Base-by-base conservation (phyloP, 2,888 invertebrate genomes). In the Diaperis boleti region DNA sequence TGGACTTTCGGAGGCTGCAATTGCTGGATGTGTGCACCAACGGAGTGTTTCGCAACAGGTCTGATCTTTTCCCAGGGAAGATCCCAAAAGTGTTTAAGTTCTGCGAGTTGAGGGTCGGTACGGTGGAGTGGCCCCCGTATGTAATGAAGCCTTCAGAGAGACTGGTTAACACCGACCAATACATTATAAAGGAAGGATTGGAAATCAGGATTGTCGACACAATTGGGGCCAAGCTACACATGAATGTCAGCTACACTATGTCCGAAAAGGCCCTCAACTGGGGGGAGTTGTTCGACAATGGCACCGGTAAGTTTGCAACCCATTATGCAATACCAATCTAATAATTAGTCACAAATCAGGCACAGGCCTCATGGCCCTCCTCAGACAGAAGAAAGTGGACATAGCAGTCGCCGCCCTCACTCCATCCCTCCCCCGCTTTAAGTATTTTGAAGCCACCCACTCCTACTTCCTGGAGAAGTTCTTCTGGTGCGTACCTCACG, bases 71-170 rank as follows among this genome's bases (percentile, higher is more conserved):
- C n/a, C 62, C 55, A 6, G 26, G 50, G 8, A 70, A 70, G 45
- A 62, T 70, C 18, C 69, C 69, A 1, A 35, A 62, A 4, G 39
- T 59, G 41, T 47, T 71, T 10, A 55, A 59, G 11, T 47, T 35
- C 8, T 71, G 69, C 49, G 55, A 56, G 15, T 57, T 70, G 3
- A 56, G 13, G 20, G 67, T 69, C 3, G 55, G 66, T 6, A 65
- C 69, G 6, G 67, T 67, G 18, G 31, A 67, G 5, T 71, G 69
- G 69, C 71, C 69, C 5, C 67, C 69, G 1, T 70, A 64, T 29
- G 66, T 70, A n/a, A 59, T 71, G 45, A 33, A 56, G 8, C 67
- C 55, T 4, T 4, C n/a, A 7, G 22, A 17, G 31, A 14, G 56
- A 31, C 14, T 56, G 10, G 39, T 64, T 10, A 44, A 64, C 8